phyloP scores from a whole-genome alignment of 1,140 invertebrate genomes.

The Temnothorax curvispinosus region DNA sequence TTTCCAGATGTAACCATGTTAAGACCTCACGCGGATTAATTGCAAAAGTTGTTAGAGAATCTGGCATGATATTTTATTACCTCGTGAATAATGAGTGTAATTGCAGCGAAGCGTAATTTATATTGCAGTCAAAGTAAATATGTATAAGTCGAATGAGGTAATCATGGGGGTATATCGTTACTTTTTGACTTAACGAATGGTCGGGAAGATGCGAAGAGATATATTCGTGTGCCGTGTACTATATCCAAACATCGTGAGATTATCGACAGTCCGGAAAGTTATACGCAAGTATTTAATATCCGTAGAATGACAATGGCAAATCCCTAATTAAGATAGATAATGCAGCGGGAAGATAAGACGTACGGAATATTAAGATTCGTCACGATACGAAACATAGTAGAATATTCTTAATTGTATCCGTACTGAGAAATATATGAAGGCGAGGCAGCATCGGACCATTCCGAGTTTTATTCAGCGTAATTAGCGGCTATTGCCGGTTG shows the following conservation, averaged over 20 bases:
- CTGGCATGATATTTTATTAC: constrained; percentile 61
- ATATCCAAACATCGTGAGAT: constrained; percentile 30
- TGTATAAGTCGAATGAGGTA: constrained; percentile 66
- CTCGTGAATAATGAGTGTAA: constrained; percentile 57
- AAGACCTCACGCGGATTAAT: constrained; percentile 55
- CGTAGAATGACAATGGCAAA: constrained; percentile 42
- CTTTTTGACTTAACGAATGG: constrained; percentile 53
- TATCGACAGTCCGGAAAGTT: constrained; percentile 48
- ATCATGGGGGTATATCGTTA: constrained; percentile 52
- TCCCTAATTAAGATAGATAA: constrained; percentile 61
- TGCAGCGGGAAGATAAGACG: constrained; percentile 16
- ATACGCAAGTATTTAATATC: constrained; percentile 57
- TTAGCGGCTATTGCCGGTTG: constrained; percentile 34
- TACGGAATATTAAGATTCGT: constrained; percentile 12
- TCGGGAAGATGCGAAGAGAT: constrained; percentile 59
- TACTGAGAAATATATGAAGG: constrained; percentile 7
- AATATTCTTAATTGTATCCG: constrained; percentile 31
- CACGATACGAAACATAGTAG: constrained; percentile 27
- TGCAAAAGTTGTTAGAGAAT: constrained; percentile 59
- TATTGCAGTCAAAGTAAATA: constrained; percentile 54
- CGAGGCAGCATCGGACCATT: neutral
- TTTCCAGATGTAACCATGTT: constrained; percentile 23
- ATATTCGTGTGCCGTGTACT: neutral
- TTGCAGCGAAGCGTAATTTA: constrained; percentile 57
- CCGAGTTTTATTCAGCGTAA: constrained; percentile 28